Evolutionary conservation across 2,797 vertebrate genomes (phyloP), one percentile per base, ranked within the genome.

Genomic region (Kryptopterus vitreolus): DNA sequence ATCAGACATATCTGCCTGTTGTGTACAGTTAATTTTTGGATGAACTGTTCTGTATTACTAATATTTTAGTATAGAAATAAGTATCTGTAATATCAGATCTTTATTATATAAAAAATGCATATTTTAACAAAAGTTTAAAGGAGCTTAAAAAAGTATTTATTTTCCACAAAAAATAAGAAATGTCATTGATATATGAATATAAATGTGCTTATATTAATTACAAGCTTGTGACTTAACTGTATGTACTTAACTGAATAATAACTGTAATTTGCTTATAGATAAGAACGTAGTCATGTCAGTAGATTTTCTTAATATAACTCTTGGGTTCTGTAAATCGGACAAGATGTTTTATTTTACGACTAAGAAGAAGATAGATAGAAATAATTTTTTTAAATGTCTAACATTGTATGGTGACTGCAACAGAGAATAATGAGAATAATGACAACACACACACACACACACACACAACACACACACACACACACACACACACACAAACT

Each of bases 371-470:
- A 43, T 43, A 43, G 38, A 43, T 43, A 43, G 38, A 31, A 16
- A 61, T 15, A 15, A 6, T 3, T 61, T 58, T 8, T 31, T 29
- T 2, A 61, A 61, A 29, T 4, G 58, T 38, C 3, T n/a, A 65
- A 38, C 8, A 66, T 38, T 16, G 15, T 48, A 15, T 95, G 93
- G 92, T 96, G 95, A 97, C 94, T n/a, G 94, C 88, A 91, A 95
- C 92, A 95, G 88, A 94, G n/a, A n/a, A n/a, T n/a, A 93, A 87
- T 92, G 88, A 94, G 88, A 95, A 92, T 90, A 92, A 92, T 90
- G 91, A 16, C 58, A 13, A 59, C 15, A 59, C 57, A 59, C 31
- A 35, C 90, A 92, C 87, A 88, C 81, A 80, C 43, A 76, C 82
- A 92, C 85, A 90, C 87, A 90, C 83, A 88, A 43, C 38, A 43